Conservation (phyloP, 2,888 invertebrate species). For the Diloba caeruleocephala region DNA sequence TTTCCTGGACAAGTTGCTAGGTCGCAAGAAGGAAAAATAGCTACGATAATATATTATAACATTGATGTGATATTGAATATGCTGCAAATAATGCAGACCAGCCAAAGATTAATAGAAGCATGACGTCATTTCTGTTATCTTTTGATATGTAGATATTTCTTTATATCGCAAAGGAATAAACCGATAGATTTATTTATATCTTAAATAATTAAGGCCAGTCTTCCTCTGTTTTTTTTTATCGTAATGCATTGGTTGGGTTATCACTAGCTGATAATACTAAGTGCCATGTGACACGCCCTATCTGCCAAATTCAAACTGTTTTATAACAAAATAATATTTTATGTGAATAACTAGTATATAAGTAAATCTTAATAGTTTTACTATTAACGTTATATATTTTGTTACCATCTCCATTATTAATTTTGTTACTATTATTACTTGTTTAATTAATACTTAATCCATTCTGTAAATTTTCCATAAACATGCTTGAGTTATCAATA, state of each 20-base stretch:
- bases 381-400: constrained; percentile 42
- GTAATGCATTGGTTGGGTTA: constrained; percentile 85
- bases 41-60: constrained; percentile 61
- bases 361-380: constrained; percentile 34
- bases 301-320: constrained; percentile 74
- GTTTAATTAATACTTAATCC: constrained; percentile 27
- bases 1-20: constrained; percentile 84
- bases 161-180: constrained; percentile 59
- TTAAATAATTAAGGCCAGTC: constrained; percentile 77
- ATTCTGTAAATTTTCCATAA: constrained; percentile 52
- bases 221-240: constrained; percentile 83
- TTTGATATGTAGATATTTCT: constrained; percentile 67
- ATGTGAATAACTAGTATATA: constrained; percentile 43
- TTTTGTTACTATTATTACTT: constrained; percentile 37
- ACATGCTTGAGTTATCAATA: constrained; percentile 38
- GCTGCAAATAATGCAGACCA: constrained; percentile 70
- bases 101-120: constrained; percentile 82
- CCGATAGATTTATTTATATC: constrained; percentile 68
- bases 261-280: constrained; percentile 80
- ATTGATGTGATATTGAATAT: constrained; percentile 64
- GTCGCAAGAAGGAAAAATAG: constrained; percentile 79
- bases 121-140: constrained; percentile 79
- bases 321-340: constrained; percentile 43
- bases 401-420: no score
- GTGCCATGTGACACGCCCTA: constrained; percentile 87